These are phyloP conservation scores for Elgaria multicarinata DNA, from an alignment of 2,113 vertebrate species.

Conservation along the genomic window DNA sequence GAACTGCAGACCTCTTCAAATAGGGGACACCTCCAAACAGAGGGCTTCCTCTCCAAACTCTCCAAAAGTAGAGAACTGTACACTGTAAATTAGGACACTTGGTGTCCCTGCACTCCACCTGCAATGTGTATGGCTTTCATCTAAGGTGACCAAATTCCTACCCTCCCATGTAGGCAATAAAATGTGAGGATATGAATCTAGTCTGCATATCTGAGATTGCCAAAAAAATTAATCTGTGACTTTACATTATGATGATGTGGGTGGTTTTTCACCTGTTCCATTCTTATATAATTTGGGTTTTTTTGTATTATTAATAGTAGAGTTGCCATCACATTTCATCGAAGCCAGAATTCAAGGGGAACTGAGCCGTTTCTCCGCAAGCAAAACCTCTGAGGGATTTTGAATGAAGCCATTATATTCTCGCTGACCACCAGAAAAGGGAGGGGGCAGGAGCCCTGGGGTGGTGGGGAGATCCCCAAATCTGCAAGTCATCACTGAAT, in stretches of 20 bases:
- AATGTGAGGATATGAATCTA: not conserved
- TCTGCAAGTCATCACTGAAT: not conserved
- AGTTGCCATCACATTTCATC: not conserved
- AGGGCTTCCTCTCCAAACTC: too few relatives aligned
- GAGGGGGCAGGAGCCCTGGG: not conserved
- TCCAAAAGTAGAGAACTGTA: too few relatives aligned
- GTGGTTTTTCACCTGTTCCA: not conserved
- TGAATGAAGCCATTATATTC: not conserved
- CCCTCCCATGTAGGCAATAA: not conserved
- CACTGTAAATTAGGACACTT: too few relatives aligned
- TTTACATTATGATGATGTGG: not conserved
- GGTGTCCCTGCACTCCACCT: too few relatives aligned
- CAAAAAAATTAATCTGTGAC: too few relatives aligned
- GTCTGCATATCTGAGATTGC: not conserved
- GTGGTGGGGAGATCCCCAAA: too few relatives aligned
- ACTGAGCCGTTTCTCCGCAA: not conserved
- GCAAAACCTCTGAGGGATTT: not conserved
- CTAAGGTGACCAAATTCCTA: not conserved
- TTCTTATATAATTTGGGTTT: not conserved
- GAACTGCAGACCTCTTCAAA: too few relatives aligned
- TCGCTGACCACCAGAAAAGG: not conserved
- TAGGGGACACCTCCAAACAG: too few relatives aligned
- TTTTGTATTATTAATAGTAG: not conserved
- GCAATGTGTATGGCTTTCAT: not conserved
- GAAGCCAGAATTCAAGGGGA: not conserved